Percentiles rank a stretch among this genome's conserved stretches.
These are phyloP conservation scores for Lethenteron reissneri DNA, from an alignment of 2,113 vertebrate species.

Conservation along the genomic window DNA sequence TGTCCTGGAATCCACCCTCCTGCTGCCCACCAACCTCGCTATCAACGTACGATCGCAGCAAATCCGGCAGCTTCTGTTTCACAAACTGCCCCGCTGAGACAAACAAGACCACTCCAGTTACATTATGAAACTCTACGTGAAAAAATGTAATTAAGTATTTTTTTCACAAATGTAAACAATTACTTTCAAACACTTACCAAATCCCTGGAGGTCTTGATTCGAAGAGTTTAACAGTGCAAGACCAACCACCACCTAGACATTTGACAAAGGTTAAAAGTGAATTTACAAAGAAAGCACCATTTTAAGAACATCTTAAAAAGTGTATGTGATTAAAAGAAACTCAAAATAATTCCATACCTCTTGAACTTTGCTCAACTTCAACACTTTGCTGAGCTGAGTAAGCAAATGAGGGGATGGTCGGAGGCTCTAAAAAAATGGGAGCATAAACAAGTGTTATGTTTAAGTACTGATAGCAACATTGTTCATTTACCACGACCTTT, in stretches of 20 bases:
- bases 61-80: slow-evolving; percentile 96
- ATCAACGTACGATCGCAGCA: slow-evolving; percentile 95
- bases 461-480: background rate
- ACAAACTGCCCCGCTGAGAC: slow-evolving; percentile 64
- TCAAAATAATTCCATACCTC: slow-evolving; percentile 33
- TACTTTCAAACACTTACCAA: slow-evolving; percentile 39
- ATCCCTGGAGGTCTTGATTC: slow-evolving; percentile 70
- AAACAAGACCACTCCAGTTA: slow-evolving; percentile 3
- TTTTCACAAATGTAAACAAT: background rate
- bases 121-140: background rate
- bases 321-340: background rate
- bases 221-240: slow-evolving; percentile 86
- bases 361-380: slow-evolving; percentile 98
- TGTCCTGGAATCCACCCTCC: slow-evolving; percentile 99
- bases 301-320: background rate
- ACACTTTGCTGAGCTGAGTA: slow-evolving; percentile 96
- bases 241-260: slow-evolving; percentile 75
- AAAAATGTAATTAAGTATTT: background rate
- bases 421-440: slow-evolving; percentile 51
- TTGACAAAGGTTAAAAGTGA: too few relatives aligned
- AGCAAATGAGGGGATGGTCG: slow-evolving; percentile 91
- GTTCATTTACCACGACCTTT: background rate
- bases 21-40: slow-evolving; percentile 90
- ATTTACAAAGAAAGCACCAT: too few relatives aligned
- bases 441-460: slow-evolving; percentile 2